These are phyloP conservation scores for Antrozous pallidus DNA, from an alignment of 2,797 vertebrate species.

Conservation along the genomic window DNA sequence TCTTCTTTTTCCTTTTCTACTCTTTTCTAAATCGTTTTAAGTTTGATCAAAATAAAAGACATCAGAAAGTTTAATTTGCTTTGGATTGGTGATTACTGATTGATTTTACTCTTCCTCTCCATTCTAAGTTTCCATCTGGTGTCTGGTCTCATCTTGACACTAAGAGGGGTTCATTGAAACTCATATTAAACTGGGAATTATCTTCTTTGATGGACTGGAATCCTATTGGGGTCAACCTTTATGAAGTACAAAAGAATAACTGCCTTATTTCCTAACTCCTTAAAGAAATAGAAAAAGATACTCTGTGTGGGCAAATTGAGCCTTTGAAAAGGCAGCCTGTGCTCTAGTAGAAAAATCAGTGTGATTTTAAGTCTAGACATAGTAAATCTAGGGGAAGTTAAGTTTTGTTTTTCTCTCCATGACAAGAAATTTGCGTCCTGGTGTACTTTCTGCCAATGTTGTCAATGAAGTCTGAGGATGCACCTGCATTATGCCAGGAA, in stretches of 20 bases:
- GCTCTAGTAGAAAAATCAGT: background rate
- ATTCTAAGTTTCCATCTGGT: background rate
- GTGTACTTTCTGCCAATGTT: background rate
- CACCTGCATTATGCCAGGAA: background rate
- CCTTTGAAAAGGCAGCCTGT: background rate
- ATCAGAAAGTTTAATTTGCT: background rate
- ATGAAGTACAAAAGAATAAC: background rate
- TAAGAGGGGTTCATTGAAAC: background rate
- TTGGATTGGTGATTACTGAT: background rate
- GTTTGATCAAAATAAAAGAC: conserved; percentile 20
- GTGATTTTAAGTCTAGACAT: background rate
- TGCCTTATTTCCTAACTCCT: background rate
- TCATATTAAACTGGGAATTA: background rate
- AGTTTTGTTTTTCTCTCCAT: background rate
- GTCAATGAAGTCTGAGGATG: background rate
- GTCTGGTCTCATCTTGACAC: background rate
- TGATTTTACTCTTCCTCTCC: background rate
- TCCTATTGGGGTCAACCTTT: background rate
- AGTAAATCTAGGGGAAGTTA: background rate
- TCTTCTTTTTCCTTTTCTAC: background rate
- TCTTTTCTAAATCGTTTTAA: background rate
- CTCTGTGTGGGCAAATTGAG: background rate
- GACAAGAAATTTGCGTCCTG: background rate
- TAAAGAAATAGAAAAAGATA: background rate
- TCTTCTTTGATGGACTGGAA: conserved; percentile 8